A percentile compares a stretch with the other conserved stretches of the same genome.
phyloP scores from a whole-genome alignment of 2,797 vertebrate genomes.

The Dermochelys coriacea region DNA sequence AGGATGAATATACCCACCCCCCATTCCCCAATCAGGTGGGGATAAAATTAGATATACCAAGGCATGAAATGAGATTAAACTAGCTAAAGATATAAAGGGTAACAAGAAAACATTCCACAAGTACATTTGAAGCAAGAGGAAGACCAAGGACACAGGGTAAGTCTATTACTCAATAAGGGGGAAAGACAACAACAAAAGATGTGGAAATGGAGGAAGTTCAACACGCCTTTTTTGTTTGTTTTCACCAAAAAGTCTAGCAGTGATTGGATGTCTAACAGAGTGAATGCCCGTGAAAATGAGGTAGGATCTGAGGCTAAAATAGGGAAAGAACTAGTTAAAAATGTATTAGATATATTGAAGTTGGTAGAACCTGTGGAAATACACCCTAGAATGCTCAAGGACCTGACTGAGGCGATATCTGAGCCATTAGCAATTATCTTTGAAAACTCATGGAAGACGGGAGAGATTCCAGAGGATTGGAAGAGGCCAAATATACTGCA shows the following conservation, averaged over 20 bases:
- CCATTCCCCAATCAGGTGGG: not conserved
- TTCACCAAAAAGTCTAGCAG: not conserved
- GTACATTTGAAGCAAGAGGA: not conserved
- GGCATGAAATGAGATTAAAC: not conserved
- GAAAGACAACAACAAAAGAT: not conserved
- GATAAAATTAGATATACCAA: not conserved
- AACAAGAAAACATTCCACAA: not conserved
- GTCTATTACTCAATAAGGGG: not conserved
- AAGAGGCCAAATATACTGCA: not conserved
- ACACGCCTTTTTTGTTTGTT: not conserved
- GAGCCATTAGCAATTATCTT: not conserved
- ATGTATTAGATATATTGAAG: not conserved
- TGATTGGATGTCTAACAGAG: not conserved
- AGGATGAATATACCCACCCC: not conserved
- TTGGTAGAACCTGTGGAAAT: not conserved
- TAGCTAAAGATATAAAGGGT: not conserved
- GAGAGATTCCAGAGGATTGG: not conserved
- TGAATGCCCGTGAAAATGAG: not conserved
- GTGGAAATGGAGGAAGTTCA: not conserved
- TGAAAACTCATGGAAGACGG: not conserved
- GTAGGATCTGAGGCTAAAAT: no score
- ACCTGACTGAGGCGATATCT: not conserved
- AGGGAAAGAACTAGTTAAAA: no score
- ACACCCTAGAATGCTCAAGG: not conserved
- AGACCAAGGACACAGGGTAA: not conserved